Evolutionary conservation across 92 coral and sea anemone species (phyloP).

Genomic region (Diadumene lineata): DNA sequence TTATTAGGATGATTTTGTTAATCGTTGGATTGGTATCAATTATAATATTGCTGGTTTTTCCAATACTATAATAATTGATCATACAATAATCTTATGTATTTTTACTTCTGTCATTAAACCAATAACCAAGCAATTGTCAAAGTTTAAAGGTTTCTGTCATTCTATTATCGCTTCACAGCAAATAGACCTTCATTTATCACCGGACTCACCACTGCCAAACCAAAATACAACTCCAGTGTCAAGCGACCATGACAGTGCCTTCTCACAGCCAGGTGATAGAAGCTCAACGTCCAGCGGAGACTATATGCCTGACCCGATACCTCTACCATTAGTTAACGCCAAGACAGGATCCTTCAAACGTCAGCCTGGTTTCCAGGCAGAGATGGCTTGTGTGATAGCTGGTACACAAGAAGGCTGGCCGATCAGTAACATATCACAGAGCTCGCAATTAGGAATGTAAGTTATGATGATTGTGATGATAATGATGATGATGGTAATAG

Average conservation of each 20-base stretch:
- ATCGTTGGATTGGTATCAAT: background rate
- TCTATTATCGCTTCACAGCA: no score
- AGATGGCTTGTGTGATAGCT: constrained; percentile 69
- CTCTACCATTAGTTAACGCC: constrained; percentile 46
- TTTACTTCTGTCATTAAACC: no score
- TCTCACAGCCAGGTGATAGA: constrained; percentile 49
- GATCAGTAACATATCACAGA: constrained; percentile 65
- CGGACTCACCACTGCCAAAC: constrained; percentile 19
- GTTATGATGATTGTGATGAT: constrained; percentile 23
- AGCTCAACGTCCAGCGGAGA: constrained; percentile 33
- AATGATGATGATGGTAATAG: background rate
- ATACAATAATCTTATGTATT: no score
- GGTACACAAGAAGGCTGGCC: constrained; percentile 68
- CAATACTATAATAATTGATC: no score
- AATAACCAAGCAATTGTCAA: no score
- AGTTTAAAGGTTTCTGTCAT: no score
- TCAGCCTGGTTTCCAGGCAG: constrained; percentile 90
- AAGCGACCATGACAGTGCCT: constrained; percentile 34
- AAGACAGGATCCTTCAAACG: constrained; percentile 80
- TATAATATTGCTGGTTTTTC: background rate
- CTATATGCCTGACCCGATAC: constrained; percentile 28
- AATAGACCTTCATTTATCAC: constrained; percentile 48
- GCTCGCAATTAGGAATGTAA: constrained; percentile 97
- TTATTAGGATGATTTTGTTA: background rate
- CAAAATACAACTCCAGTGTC: constrained; percentile 16